Percentiles rank a stretch among this genome's conserved stretches.
phyloP scores from a whole-genome alignment of 2,113 vertebrate genomes.

The Oostethus manadensis region DNA sequence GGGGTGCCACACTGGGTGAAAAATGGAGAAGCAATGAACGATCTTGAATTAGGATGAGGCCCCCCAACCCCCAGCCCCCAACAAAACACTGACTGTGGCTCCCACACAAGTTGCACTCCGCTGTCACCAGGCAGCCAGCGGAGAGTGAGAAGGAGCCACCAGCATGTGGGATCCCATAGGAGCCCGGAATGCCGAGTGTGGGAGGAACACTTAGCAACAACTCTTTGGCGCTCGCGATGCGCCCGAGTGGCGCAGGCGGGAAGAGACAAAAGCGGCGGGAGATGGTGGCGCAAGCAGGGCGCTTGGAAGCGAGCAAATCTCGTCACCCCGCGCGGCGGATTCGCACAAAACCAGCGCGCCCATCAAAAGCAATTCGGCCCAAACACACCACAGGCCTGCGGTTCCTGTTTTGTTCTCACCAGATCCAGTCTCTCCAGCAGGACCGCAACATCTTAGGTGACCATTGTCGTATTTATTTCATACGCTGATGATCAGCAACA shows the following conservation, averaged over 20 bases:
- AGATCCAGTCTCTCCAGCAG: slow-evolving; percentile 16
- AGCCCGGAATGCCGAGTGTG: slow-evolving; percentile 66
- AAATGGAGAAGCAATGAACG: too few species aligned
- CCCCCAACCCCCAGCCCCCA: slow-evolving; percentile 3
- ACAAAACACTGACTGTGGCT: slow-evolving; percentile 31
- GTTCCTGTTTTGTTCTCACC: neutral
- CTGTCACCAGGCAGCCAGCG: slow-evolving; percentile 35
- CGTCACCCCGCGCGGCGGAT: slow-evolving; percentile 37
- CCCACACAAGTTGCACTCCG: slow-evolving; percentile 50
- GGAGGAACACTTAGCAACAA: slow-evolving; percentile 67
- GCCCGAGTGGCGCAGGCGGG: slow-evolving; percentile 30
- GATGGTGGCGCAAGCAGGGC: neutral
- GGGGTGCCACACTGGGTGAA: too few species aligned
- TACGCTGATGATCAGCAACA: slow-evolving; percentile 68
- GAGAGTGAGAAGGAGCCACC: slow-evolving; percentile 45
- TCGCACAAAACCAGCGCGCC: slow-evolving; percentile 44
- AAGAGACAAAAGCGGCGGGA: slow-evolving; percentile 9
- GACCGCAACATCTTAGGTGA: slow-evolving; percentile 61
- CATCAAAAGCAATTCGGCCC: slow-evolving; percentile 44
- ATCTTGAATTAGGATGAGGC: slow-evolving; percentile 40
- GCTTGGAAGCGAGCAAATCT: slow-evolving; percentile 18
- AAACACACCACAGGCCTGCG: slow-evolving; percentile 27
- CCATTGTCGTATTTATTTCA: slow-evolving; percentile 55
- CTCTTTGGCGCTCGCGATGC: slow-evolving; percentile 39
- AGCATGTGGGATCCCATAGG: slow-evolving; percentile 60